phyloP scores from a whole-genome alignment of 1,140 invertebrate species.

The Dendroctonus valens region DNA sequence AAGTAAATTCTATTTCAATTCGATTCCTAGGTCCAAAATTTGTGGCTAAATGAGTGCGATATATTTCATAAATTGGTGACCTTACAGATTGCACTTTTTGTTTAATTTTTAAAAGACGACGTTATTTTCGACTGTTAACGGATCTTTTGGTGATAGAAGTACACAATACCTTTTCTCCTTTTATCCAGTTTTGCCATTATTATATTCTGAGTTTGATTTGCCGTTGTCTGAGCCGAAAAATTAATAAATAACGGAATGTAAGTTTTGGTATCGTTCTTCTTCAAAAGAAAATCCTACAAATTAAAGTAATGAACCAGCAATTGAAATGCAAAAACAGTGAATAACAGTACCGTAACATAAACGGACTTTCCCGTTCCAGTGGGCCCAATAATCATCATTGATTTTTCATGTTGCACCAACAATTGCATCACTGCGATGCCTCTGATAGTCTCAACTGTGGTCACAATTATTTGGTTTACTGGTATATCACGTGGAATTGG shows the following conservation, averaged over 20 bases:
- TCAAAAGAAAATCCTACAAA: conserved; percentile 73
- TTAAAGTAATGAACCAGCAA: background rate
- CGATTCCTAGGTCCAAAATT: too few relatives aligned
- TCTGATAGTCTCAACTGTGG: conserved; percentile 84
- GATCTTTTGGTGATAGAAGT: too few relatives aligned
- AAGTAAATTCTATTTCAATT: too few relatives aligned
- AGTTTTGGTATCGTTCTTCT: conserved; percentile 73
- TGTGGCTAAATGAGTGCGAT: too few relatives aligned
- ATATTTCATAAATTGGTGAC: too few relatives aligned
- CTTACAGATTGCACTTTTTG: too few relatives aligned
- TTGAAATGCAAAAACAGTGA: background rate
- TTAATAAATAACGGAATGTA: conserved; percentile 87
- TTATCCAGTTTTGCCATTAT: conserved; percentile 95
- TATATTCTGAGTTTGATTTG: conserved; percentile 92
- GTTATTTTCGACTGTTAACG: too few relatives aligned
- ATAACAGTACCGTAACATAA: conserved; percentile 64
- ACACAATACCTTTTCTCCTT: conserved; percentile 70
- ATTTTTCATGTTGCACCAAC: conserved; percentile 76
- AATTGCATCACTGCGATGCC: conserved; percentile 75
- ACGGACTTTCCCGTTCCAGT: conserved; percentile 92
- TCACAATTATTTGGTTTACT: conserved; percentile 92
- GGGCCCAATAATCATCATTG: conserved; percentile 83
- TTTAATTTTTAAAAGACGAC: too few relatives aligned
- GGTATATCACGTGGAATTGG: conserved; percentile 85
- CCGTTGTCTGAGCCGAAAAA: conserved; percentile 92